These are phyloP conservation scores for Aplodontia rufa DNA, from an alignment of 2,113 vertebrate genomes.

Conservation along the genomic window DNA sequence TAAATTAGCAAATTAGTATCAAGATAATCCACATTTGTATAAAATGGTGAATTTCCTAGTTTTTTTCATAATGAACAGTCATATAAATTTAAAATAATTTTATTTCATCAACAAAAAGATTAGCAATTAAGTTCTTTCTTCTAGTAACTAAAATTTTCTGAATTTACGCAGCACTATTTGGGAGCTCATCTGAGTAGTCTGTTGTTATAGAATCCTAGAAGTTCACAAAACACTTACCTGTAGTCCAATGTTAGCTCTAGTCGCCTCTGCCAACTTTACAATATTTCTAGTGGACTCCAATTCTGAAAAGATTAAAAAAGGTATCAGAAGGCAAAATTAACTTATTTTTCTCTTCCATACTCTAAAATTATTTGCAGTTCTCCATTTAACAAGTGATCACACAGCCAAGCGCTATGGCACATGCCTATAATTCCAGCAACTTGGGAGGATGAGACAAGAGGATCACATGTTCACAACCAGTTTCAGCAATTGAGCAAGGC, in stretches of 20 bases:
- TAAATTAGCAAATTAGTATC: slow-evolving; percentile 47
- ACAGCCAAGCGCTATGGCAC: too few species aligned
- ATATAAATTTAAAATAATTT: slow-evolving; percentile 37
- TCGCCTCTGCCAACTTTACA: slow-evolving; percentile 96
- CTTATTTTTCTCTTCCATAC: background rate
- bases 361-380: slow-evolving; percentile 43
- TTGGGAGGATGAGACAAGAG: too few species aligned
- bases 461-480: too few species aligned
- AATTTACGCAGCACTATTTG: background rate
- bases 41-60: background rate
- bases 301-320: slow-evolving; percentile 85
- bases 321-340: slow-evolving; percentile 28
- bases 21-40: background rate
- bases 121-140: background rate
- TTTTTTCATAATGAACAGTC: background rate
- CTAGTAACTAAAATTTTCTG: background rate
- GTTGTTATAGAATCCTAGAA: background rate
- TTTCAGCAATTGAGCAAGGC: too few species aligned
- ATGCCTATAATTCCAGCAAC: too few species aligned
- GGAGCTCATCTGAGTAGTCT: background rate
- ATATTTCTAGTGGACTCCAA: slow-evolving; percentile 94
- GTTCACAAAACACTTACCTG: slow-evolving; percentile 87
- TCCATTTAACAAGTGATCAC: slow-evolving; percentile 1
- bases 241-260: slow-evolving; percentile 90
- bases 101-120: slow-evolving; percentile 41